Conservation (phyloP, 2,113 vertebrate genomes). For the Colinus virginianus region DNA sequence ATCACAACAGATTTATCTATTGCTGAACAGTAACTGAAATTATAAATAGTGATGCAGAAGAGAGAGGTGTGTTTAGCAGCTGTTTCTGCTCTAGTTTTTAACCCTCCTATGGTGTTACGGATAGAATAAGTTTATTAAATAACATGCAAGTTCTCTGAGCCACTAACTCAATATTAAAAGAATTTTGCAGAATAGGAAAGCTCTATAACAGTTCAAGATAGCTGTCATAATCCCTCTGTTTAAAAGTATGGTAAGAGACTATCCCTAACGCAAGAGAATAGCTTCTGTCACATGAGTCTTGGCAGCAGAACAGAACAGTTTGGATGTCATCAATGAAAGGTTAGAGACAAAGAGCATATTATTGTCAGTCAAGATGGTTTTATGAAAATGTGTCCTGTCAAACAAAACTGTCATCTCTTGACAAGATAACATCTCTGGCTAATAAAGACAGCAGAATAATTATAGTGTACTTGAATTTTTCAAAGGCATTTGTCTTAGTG, state of each 20-base stretch:
- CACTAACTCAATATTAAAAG: neutral
- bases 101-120: neutral
- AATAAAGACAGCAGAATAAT: constrained; percentile 39
- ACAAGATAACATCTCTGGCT: constrained; percentile 40
- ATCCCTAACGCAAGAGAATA: neutral
- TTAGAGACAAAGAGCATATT: constrained; percentile 40
- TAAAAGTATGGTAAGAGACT: neutral
- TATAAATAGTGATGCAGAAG: neutral
- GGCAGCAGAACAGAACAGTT: constrained; percentile 29
- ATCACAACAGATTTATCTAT: neutral
- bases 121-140: neutral
- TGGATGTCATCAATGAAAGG: constrained; percentile 25
- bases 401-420: constrained; percentile 62
- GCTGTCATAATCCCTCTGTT: neutral
- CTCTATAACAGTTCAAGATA: neutral
- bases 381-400: constrained; percentile 45
- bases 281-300: neutral
- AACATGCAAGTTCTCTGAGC: neutral
- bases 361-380: constrained; percentile 43
- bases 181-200: neutral
- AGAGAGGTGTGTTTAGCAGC: neutral
- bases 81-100: neutral
- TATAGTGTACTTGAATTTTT: constrained; percentile 24
- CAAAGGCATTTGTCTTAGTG: constrained; percentile 41
- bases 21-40: neutral